phyloP scores from a whole-genome alignment of 2,888 invertebrate species.

The Microctonus hyperodae region DNA sequence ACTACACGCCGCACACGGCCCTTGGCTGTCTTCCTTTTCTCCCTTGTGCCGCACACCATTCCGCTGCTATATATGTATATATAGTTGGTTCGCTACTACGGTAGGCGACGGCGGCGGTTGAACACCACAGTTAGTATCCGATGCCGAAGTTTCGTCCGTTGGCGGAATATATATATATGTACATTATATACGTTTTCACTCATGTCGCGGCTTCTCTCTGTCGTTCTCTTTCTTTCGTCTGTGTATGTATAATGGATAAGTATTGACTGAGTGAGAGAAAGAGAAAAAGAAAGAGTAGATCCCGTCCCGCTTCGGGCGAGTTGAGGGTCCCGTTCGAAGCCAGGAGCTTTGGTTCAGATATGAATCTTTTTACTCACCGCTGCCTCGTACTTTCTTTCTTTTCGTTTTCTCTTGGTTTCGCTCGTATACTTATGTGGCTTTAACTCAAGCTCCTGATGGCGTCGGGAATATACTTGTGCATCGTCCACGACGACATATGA shows the following conservation, averaged over 20 bases:
- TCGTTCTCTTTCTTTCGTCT: slow-evolving; percentile 31
- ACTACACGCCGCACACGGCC: slow-evolving; percentile 14
- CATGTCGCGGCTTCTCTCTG: slow-evolving; percentile 19
- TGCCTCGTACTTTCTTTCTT: slow-evolving; percentile 25
- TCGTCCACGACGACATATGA: too few species aligned
- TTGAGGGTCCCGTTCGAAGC: slow-evolving; percentile 58
- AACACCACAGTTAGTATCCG: slow-evolving; percentile 41
- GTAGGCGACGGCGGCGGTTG: slow-evolving; percentile 38
- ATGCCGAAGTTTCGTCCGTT: slow-evolving; percentile 37
- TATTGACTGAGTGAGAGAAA: slow-evolving; percentile 18
- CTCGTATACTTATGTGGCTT: background rate
- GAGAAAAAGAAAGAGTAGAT: slow-evolving; percentile 36
- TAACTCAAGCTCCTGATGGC: slow-evolving; percentile 23
- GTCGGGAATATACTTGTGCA: slow-evolving; percentile 15
- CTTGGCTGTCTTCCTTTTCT: slow-evolving; percentile 5
- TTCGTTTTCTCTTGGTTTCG: slow-evolving; percentile 23
- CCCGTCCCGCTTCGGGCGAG: slow-evolving; percentile 57
- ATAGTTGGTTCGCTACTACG: slow-evolving; percentile 30
- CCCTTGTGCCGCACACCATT: slow-evolving; percentile 1
- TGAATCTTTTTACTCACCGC: slow-evolving; percentile 35
- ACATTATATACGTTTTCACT: slow-evolving; percentile 5
- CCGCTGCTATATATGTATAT: background rate
- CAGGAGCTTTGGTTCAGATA: slow-evolving; percentile 30
- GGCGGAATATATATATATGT: background rate
- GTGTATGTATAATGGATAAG: slow-evolving; percentile 25